phyloP scores from a whole-genome alignment of 1,140 invertebrate species.

The Dendrolimus punctatus region DNA sequence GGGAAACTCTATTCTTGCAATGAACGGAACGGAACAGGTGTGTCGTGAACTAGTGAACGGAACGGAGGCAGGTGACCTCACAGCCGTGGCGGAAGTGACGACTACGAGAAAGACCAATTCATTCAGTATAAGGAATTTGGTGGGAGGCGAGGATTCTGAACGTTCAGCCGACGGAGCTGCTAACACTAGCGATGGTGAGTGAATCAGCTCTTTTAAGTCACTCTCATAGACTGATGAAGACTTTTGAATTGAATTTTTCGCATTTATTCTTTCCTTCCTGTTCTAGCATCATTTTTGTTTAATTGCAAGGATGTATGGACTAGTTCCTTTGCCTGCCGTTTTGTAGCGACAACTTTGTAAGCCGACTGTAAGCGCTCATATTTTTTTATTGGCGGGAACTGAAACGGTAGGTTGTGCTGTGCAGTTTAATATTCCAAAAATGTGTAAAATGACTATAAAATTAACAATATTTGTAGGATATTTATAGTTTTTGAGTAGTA shows the following conservation, averaged over 20 bases:
- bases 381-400: too few relatives aligned
- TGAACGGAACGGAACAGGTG: constrained; percentile 40
- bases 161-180: constrained; percentile 40
- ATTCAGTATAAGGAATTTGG: constrained; percentile 53
- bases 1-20: constrained; percentile 19
- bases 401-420: too few relatives aligned
- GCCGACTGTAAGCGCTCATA: too few relatives aligned
- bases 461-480: too few relatives aligned
- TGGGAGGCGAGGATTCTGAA: constrained; percentile 48
- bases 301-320: too few relatives aligned
- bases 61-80: constrained; percentile 37
- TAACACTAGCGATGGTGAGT: constrained; percentile 47
- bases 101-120: constrained; percentile 39
- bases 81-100: constrained; percentile 31
- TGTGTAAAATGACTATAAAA: too few relatives aligned
- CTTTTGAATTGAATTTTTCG: neutral
- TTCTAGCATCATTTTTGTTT: too few relatives aligned
- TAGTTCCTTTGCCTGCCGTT: too few relatives aligned
- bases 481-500: too few relatives aligned
- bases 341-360: too few relatives aligned
- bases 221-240: neutral
- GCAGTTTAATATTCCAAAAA: too few relatives aligned
- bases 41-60: constrained; percentile 45
- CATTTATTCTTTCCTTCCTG: too few relatives aligned
- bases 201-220: neutral